Evolutionary conservation across 2,888 invertebrate species (phyloP).

Genomic region (Watsonalla binaria): DNA sequence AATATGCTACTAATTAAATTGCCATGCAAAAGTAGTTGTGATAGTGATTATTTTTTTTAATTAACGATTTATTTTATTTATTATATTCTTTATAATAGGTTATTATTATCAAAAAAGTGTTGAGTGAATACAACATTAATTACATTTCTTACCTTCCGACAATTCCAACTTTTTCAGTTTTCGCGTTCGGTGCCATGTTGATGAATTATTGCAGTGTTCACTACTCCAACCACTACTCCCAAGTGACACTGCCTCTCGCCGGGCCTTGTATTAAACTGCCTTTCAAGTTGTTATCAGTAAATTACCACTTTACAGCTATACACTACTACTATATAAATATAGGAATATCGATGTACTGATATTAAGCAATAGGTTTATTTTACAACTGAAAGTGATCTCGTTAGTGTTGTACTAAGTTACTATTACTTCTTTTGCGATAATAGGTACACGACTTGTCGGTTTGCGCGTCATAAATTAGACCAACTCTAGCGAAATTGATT

Average conservation of each 20-base stretch:
- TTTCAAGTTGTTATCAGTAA: constrained; percentile 33
- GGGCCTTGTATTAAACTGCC: constrained; percentile 28
- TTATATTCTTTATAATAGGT: no score
- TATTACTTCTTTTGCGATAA: no score
- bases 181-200: constrained; percentile 55
- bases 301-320: constrained; percentile 2
- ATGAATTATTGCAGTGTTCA: constrained; percentile 17
- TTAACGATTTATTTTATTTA: no score
- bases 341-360: neutral
- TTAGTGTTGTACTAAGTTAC: no score
- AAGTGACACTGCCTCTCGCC: constrained; percentile 33
- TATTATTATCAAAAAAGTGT: neutral
- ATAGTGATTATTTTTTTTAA: no score
- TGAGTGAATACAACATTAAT: neutral
- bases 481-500: no score
- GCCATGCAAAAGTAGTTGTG: no score
- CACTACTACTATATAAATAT: neutral
- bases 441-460: no score
- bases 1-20: no score
- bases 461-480: no score
- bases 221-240: constrained; percentile 24
- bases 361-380: neutral
- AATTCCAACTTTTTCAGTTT: constrained; percentile 85
- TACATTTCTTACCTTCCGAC: constrained; percentile 82
- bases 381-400: neutral